Base-by-base conservation (phyloP, 2,797 vertebrate genomes). In the Carapus acus region DNA sequence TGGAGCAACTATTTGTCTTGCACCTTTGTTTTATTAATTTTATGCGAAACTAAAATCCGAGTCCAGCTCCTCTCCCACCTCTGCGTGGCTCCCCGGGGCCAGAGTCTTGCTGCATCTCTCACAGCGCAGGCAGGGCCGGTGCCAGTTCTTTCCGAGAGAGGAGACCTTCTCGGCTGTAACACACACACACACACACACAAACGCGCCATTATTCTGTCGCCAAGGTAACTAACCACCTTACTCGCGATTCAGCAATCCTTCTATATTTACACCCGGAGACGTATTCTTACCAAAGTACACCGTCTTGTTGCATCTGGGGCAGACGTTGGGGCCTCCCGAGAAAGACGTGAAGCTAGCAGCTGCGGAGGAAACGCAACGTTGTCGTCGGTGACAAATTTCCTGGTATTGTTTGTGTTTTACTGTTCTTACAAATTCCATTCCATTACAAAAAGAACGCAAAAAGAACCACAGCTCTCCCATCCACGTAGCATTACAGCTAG, bases 201-300 rank as follows among this genome's bases (percentile, higher is more conserved):
- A 44, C 20, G 51, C 37, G 58, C 58, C 41, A 23, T 20, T n/a
- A 21, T 23, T 73, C 14, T 13, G 62, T 71, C 58, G 52, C 51
- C 51, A 65, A 16, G 40, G 67, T 48, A 58, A 90, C 89, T 73
- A 79, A 81, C 0, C 74, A 2, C 42, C 24, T 17, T 13, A 38
- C 42, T 38, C 42, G 42, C 29, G 46, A 49, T 36, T 21, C 37
- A 24, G 4, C 42, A 40, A 20, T 13, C 2, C n/a, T n/a, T n/a
- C 0, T 2, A 13, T 4, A 36, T 4, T 73, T 74, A 7, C 81
- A 8, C 84, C 86, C 54, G 88, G 83, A 60, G 27, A 15, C n/a
- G 39, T 41, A 15, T 55, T 70, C 88, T 86, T 65, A 92, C 90
- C 91, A 19, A 92, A 92, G 58, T 88, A 92, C 2, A 92, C 91